phyloP scores from a whole-genome alignment of 2,113 vertebrate species.

The Acrocephalus arundinaceus region DNA sequence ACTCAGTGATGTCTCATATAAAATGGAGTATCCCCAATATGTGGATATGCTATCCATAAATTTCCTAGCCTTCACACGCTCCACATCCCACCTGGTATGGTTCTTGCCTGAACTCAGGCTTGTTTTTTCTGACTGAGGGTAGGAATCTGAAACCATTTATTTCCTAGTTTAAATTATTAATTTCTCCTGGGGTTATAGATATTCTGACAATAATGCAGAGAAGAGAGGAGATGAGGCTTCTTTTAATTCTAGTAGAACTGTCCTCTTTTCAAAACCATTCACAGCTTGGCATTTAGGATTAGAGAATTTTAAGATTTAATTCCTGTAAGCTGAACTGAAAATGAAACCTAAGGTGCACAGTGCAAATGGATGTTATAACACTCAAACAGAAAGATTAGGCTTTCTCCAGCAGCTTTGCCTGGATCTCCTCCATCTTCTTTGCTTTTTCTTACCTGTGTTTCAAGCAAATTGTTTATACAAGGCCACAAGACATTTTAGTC shows the following conservation, averaged over 20 bases:
- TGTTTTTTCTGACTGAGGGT: not conserved
- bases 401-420: not conserved
- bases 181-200: not conserved
- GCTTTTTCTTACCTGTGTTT: not conserved
- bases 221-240: not conserved
- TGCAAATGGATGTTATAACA: not conserved
- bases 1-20: not conserved
- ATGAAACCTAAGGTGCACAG: not conserved
- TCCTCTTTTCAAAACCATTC: not conserved
- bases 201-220: not conserved
- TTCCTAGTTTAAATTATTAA: not conserved
- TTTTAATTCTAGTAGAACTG: not conserved
- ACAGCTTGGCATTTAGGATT: not conserved
- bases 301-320: not conserved
- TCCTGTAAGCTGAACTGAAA: not conserved
- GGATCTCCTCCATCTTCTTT: not conserved
- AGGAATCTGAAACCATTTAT: not conserved
- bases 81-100: accelerated
- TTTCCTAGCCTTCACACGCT: not conserved
- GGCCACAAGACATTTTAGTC: not conserved
- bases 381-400: not conserved
- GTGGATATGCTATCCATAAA: not conserved
- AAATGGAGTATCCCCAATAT: not conserved
- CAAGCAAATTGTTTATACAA: not conserved
- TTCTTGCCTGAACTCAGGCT: not conserved